Evolutionary conservation across 2,888 invertebrate species (phyloP).

Genomic region (Hedya salicella): DNA sequence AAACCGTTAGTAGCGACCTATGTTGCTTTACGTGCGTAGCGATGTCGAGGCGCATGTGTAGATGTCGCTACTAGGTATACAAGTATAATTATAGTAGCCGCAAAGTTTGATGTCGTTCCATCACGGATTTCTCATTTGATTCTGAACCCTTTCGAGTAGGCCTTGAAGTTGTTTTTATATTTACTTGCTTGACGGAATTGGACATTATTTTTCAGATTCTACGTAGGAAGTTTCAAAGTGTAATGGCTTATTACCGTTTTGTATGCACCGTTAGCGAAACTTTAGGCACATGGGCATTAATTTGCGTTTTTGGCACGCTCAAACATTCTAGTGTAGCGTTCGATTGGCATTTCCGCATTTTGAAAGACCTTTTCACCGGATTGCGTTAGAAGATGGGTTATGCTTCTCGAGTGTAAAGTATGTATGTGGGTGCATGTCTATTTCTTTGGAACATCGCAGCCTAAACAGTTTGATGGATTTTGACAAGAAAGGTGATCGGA

Average conservation of each 20-base stretch:
- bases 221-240: slow-evolving; percentile 16
- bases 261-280: background rate
- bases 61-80: slow-evolving; percentile 45
- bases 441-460: too few relatives aligned
- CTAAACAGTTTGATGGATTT: too few relatives aligned
- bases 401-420: too few relatives aligned
- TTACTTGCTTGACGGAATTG: background rate
- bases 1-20: background rate
- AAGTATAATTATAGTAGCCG: background rate
- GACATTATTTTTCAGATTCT: background rate
- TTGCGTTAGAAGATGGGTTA: too few relatives aligned
- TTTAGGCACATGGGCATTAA: background rate
- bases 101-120: background rate
- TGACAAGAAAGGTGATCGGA: too few relatives aligned
- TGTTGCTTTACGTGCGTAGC: slow-evolving; percentile 20
- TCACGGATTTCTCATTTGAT: background rate
- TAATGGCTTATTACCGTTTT: slow-evolving; percentile 12
- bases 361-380: too few relatives aligned
- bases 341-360: too few relatives aligned
- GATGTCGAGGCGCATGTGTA: slow-evolving; percentile 32
- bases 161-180: background rate
- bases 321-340: background rate
- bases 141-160: background rate
- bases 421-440: too few relatives aligned
- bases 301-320: background rate